Evolutionary conservation across 2,888 invertebrate species (phyloP), one percentile per base, ranked within the genome.

Genomic region (Trypoxylon attenuatum): DNA sequence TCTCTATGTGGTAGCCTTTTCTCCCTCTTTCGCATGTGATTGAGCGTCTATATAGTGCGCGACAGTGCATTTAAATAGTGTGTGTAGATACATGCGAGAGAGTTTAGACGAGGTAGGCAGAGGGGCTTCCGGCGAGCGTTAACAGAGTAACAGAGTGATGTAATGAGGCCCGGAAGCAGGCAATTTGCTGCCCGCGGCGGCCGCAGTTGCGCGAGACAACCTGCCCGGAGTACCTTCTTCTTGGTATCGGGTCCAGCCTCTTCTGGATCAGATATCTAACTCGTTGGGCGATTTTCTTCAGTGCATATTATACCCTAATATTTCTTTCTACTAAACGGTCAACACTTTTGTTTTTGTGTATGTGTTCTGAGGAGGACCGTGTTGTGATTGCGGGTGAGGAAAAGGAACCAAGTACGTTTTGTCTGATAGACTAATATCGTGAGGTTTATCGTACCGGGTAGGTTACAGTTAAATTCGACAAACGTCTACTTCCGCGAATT

Each of bases 121-220:
- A 82, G 84, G 85, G 85, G 86, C 84, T 87, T 87, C 86, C 86
- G 87, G 85, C 83, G 84, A 87, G 86, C 83, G 86, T 87, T 87
- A 87, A 87, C 86, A 84, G 86, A 87, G 86, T 86, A 87, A 86
- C 86, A 86, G 86, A 86, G 86, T 87, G 87, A 87, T 87, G 87
- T 87, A 87, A 87, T 86, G 87, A 87, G 86, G 86, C 86, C 87
- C 87, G 87, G 87, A 87, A 87, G 86, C 84, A 84, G 84, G 84
- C 87, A 87, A 87, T 87, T 87, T 86, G 85, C 85, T 83, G 82
- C 76, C 81, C 83, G 84, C 83, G 82, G 83, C 84, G 78, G 81
- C 76, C 82, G 79, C 84, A 84, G 85, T 85, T 84, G 84, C 83
- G 81, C 84, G 84, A 85, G 85, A 84, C 84, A 84, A 84, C 85